Conservation (phyloP, 2,888 invertebrate genomes). For the Morpho deidamia region DNA sequence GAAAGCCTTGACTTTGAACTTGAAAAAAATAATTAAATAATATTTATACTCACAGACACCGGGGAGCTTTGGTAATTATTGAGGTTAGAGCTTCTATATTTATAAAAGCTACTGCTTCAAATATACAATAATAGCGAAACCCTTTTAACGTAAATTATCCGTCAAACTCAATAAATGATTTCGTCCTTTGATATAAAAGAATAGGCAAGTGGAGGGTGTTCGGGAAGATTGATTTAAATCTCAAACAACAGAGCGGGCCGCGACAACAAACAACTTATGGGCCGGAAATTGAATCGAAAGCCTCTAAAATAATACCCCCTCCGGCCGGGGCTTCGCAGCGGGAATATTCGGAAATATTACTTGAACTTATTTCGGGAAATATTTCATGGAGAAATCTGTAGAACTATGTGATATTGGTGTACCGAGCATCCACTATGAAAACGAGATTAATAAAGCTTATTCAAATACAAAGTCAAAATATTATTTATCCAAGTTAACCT, state of each 20-base stretch:
- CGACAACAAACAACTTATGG: conserved; percentile 20
- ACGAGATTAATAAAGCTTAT: too few species aligned
- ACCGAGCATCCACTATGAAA: too few species aligned
- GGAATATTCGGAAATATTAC: conserved; percentile 3
- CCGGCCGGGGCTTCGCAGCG: conserved; percentile 1
- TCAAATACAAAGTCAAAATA: too few species aligned
- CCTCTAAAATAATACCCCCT: conserved; percentile 8
- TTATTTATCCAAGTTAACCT: too few species aligned
- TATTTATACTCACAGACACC: too few species aligned
- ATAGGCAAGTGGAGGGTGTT: conserved; percentile 5
- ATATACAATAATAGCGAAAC: not conserved
- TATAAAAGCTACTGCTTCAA: too few species aligned
- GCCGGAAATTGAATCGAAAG: conserved; percentile 25
- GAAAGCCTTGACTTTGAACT: too few species aligned
- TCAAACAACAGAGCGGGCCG: conserved; percentile 8
- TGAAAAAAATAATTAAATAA: too few species aligned
- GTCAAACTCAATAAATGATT: not conserved
- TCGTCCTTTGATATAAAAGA: conserved; percentile 6
- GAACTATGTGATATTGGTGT: too few species aligned
- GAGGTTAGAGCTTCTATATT: too few species aligned
- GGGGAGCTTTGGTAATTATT: too few species aligned
- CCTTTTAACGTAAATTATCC: conserved; percentile 2
- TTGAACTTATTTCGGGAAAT: conserved; percentile 4
- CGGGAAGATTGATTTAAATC: conserved; percentile 16
- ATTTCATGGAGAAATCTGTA: not conserved